These are phyloP conservation scores for Mus minutoides DNA, from an alignment of 2,797 vertebrate genomes.

Conservation along the genomic window DNA sequence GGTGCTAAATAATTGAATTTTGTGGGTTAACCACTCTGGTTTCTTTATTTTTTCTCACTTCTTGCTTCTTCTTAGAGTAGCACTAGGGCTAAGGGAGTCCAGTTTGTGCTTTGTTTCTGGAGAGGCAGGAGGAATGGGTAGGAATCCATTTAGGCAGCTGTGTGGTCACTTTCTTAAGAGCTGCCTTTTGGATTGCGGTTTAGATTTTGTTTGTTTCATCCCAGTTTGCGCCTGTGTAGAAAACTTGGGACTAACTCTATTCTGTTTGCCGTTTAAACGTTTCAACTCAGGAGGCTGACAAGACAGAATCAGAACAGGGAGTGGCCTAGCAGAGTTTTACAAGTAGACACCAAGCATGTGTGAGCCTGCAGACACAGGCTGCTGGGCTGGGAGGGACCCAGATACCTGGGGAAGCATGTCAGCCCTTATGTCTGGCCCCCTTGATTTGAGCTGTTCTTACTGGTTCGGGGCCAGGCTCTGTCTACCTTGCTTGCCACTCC, in stretches of 20 bases:
- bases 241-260: background rate
- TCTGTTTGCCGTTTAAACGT: background rate
- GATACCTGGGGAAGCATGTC: background rate
- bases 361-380: background rate
- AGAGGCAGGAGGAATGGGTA: background rate
- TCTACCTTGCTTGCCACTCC: background rate
- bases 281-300: background rate
- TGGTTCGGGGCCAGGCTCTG: background rate
- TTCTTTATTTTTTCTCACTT: background rate
- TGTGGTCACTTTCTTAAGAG: accelerated
- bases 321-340: background rate
- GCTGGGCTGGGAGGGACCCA: background rate
- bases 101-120: background rate
- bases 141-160: background rate
- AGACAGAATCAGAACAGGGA: background rate
- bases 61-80: background rate
- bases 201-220: background rate
- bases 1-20: conserved; percentile 26
- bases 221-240: background rate
- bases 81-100: background rate
- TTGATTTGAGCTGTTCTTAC: background rate
- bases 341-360: background rate
- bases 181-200: background rate
- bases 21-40: background rate
- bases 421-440: background rate